Conservation (phyloP, 2,888 invertebrate species). For the Macrophya annulata region DNA sequence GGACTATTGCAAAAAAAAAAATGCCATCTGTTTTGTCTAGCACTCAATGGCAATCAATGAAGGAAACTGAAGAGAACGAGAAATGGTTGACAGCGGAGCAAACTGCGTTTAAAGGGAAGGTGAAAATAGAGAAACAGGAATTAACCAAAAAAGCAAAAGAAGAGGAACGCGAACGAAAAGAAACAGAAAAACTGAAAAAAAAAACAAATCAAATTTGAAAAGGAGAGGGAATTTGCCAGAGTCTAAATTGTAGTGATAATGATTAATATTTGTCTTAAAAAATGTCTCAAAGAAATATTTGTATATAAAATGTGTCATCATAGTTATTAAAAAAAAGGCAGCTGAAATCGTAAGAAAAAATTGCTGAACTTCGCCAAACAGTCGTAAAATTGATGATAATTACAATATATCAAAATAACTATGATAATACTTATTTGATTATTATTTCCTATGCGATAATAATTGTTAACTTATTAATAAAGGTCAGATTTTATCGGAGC, state of each 20-base stretch:
- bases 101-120: not conserved
- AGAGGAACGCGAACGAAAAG: slow-evolving; percentile 6
- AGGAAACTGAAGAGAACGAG: slow-evolving; percentile 14
- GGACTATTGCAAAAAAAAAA: slow-evolving; percentile 19
- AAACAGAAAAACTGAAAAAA: slow-evolving; percentile 10
- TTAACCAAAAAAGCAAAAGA: slow-evolving; percentile 28
- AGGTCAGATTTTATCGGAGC: not conserved
- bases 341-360: slow-evolving; percentile 5
- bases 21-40: slow-evolving; percentile 9
- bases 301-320: too few relatives aligned
- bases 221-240: slow-evolving; percentile 21
- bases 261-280: too few relatives aligned
- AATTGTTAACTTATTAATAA: slow-evolving; percentile 20
- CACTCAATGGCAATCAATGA: slow-evolving; percentile 24
- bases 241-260: not conserved
- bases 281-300: too few relatives aligned
- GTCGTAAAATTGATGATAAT: not conserved
- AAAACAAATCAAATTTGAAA: slow-evolving; percentile 12
- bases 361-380: not conserved
- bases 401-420: not conserved
- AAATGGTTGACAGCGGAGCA: not conserved
- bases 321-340: not conserved
- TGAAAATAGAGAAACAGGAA: slow-evolving; percentile 19
- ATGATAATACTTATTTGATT: not conserved
- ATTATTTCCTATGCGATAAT: not conserved